Percentiles rank a stretch among this genome's conserved stretches.
Evolutionary conservation across 2,888 invertebrate species (phyloP).

Genomic region (Ophion ellenae): DNA sequence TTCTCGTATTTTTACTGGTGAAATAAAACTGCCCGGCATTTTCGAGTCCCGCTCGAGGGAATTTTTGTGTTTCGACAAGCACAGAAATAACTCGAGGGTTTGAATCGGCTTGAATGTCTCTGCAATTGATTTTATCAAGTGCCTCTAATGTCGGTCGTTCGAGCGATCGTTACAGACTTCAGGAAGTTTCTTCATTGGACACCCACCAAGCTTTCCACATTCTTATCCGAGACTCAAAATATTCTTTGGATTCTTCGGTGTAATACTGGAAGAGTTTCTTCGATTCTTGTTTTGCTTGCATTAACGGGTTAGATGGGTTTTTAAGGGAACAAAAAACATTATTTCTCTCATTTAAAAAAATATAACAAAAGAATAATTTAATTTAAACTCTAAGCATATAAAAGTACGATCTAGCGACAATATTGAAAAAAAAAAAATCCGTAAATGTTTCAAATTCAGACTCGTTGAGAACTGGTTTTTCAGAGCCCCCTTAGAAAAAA

Average conservation of each 20-base stretch:
- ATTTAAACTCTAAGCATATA: too few relatives aligned
- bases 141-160: neutral
- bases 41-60: neutral
- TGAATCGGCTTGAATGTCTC: neutral
- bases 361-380: too few relatives aligned
- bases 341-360: too few relatives aligned
- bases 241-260: neutral
- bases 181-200: neutral
- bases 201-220: neutral
- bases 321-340: too few relatives aligned
- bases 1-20: conserved; percentile 32
- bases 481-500: too few relatives aligned
- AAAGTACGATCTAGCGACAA: too few relatives aligned
- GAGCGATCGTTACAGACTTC: neutral
- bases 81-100: neutral
- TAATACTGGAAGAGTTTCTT: neutral
- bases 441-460: too few relatives aligned
- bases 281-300: neutral
- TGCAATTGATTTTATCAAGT: neutral
- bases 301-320: neutral
- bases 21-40: neutral
- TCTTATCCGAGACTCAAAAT: neutral
- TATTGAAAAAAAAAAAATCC: too few relatives aligned
- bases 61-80: neutral
- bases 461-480: too few relatives aligned